These are phyloP conservation scores for Artemia sinica DNA, from an alignment of 2,888 invertebrate species.

Conservation along the genomic window DNA sequence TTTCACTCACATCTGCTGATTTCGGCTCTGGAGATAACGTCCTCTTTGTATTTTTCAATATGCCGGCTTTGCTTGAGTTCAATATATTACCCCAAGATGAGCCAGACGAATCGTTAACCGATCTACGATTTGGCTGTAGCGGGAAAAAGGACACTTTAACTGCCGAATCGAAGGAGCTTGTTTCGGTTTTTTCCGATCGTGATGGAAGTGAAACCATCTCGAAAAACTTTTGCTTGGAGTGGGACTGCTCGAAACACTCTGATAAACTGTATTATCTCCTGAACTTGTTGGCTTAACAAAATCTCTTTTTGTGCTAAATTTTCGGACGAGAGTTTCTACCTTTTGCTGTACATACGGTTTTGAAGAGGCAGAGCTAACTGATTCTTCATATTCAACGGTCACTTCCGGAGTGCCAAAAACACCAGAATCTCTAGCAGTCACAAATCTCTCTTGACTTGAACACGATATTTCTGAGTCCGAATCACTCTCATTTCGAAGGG, in stretches of 20 bases:
- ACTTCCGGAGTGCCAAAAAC: slow-evolving; percentile 2
- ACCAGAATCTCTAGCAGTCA: not conserved
- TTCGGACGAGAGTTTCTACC: not conserved
- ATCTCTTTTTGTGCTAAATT: not conserved
- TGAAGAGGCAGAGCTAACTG: not conserved
- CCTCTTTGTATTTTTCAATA: not conserved
- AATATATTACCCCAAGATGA: slow-evolving; percentile 9
- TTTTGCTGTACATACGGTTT: not conserved
- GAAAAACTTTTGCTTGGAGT: not conserved
- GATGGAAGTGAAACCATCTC: not conserved
- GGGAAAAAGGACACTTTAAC: not conserved
- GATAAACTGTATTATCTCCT: not conserved
- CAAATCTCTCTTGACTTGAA: not conserved
- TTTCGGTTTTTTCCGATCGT: not conserved
- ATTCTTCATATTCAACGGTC: not conserved
- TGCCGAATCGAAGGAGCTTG: not conserved
- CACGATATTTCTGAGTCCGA: not conserved
- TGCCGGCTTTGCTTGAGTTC: not conserved
- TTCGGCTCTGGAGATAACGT: not conserved
- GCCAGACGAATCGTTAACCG: not conserved
- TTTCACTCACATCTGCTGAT: not conserved
- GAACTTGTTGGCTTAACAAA: not conserved
- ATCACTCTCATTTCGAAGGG: not conserved
- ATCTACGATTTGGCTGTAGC: not conserved
- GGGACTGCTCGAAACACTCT: not conserved